Evolutionary conservation across 2,113 vertebrate genomes (phyloP).

Genomic region (Phocoena phocoena): DNA sequence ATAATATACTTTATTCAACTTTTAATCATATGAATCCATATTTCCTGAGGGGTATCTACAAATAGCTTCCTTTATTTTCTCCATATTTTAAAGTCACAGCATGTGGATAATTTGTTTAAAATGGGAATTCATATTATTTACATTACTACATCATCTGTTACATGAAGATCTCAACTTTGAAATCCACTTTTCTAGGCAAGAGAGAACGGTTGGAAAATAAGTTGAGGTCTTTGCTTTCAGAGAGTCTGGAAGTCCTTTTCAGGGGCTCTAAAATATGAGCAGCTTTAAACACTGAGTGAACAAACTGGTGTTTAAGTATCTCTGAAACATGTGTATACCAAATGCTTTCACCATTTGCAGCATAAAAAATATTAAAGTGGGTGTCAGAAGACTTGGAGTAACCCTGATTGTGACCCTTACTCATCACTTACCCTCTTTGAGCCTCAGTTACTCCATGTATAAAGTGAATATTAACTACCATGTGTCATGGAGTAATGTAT

Average conservation of each 20-base stretch:
- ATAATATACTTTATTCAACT: neutral
- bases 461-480: neutral
- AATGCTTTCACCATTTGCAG: neutral
- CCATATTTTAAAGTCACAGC: neutral
- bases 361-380: neutral
- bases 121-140: neutral
- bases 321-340: neutral
- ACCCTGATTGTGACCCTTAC: neutral
- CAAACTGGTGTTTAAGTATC: neutral
- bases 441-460: neutral
- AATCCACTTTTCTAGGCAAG: neutral
- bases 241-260: neutral
- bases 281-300: neutral
- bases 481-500: neutral
- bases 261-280: neutral
- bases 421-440: neutral
- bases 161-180: neutral
- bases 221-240: neutral
- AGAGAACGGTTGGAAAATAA: neutral
- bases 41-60: neutral
- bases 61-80: neutral
- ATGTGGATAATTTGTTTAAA: neutral
- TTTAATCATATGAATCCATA: neutral
- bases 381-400: neutral
- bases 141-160: neutral